Base-by-base conservation (phyloP, 2,888 invertebrate species). In the Callyntrura sp. region DNA sequence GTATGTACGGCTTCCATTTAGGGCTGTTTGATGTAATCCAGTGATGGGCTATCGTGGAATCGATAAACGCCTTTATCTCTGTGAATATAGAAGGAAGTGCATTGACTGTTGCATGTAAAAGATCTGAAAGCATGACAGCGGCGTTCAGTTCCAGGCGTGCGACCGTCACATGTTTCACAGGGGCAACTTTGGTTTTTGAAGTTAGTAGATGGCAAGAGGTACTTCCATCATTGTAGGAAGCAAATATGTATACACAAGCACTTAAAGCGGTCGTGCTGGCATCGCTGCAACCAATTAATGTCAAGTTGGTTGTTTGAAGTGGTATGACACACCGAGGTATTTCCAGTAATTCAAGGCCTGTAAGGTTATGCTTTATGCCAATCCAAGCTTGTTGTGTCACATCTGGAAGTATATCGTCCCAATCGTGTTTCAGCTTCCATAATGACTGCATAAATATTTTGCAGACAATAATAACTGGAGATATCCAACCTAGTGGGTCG, bases 81-180 rank as follows among this genome's bases (percentile, higher is more conserved):
- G 28, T 8, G 9, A 68, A 68, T 1, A 0, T 68, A 0, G 14
- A 1, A 2, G 35, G 48, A 2, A 86, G 25, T 8, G 79, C 57
- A 0, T 43, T 20, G n/a, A 28, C 20, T 0, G 92, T 86, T 14
- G 90, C 87, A 0, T 68, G 17, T 14, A 91, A 20, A 25, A 93
- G 83, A 79, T 91, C 79, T n/a, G 94, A 86, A 6, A 94, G 73
- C 14, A 94, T 76, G 0, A 93, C 43, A 4, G 94, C 94, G n/a
- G 90, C 93, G 57, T 93, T 93, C 0, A 94, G 88, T 84, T 94
- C 94, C n/a, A 94, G 79, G 14, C 92, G 35, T 8, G 94, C 94
- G 17, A 94, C 73, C 0, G 94, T 89, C 8, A 93, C 84, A 43
- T 79, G 90, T 73, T 93, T 93, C 1, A 91, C 43, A 4, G 93